Evolutionary conservation across 2,888 invertebrate genomes (phyloP).

Genomic region (Dicycla oo): DNA sequence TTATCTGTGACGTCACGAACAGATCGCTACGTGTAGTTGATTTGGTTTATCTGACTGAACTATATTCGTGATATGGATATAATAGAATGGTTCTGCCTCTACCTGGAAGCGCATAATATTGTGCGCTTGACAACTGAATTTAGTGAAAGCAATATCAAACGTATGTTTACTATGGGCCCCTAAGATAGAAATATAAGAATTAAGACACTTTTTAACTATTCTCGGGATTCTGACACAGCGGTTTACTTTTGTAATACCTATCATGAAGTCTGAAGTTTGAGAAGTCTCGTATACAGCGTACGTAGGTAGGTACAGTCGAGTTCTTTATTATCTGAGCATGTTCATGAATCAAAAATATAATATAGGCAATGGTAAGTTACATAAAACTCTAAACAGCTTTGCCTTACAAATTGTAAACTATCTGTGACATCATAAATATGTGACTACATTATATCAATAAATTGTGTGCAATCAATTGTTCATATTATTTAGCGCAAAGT

Average conservation of each 20-base stretch:
- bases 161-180: not conserved
- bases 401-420: too few relatives aligned
- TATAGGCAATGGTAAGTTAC: too few relatives aligned
- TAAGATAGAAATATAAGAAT: too few relatives aligned
- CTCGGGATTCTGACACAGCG: not conserved
- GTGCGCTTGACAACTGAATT: not conserved
- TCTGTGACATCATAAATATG: too few relatives aligned
- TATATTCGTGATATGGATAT: slow-evolving; percentile 19
- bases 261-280: not conserved
- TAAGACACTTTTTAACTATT: not conserved
- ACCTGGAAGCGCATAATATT: slow-evolving; percentile 15
- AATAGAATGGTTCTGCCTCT: slow-evolving; percentile 23
- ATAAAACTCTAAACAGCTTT: too few relatives aligned
- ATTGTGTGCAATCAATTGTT: too few relatives aligned
- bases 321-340: too few relatives aligned
- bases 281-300: not conserved
- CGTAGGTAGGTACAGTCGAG: too few relatives aligned
- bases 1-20: slow-evolving; percentile 83
- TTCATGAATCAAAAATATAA: too few relatives aligned
- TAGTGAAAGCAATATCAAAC: not conserved
- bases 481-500: too few relatives aligned
- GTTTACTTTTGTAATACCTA: not conserved
- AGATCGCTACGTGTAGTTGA: slow-evolving; percentile 81
- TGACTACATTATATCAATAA: too few relatives aligned
- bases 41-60: slow-evolving; percentile 57